phyloP scores from a whole-genome alignment of 2,113 vertebrate genomes.

The Gobiocypris rarus region DNA sequence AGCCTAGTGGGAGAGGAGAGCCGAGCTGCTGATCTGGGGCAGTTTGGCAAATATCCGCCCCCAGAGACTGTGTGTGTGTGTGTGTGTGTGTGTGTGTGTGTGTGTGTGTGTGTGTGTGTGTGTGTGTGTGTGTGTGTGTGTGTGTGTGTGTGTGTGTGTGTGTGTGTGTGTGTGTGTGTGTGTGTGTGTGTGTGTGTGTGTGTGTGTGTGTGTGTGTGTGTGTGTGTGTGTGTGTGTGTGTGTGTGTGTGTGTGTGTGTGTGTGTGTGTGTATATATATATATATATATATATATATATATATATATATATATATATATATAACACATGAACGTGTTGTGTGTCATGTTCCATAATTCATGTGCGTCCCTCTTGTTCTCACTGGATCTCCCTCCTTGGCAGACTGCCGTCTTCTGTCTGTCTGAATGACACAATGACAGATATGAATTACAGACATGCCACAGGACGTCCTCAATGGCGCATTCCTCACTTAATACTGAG shows the following conservation, averaged over 20 bases:
- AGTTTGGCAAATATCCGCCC: conserved; percentile 42
- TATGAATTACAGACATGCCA: conserved; percentile 22
- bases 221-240: too few relatives aligned
- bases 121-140: conserved; percentile 28
- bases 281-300: too few relatives aligned
- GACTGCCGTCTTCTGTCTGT: conserved; percentile 13
- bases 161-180: too few relatives aligned
- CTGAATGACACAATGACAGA: conserved; percentile 24
- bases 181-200: too few relatives aligned
- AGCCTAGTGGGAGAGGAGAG: conserved; percentile 25
- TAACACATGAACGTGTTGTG: conserved; percentile 52
- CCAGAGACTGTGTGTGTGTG: conserved; percentile 62
- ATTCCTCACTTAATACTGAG: neutral
- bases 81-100: conserved; percentile 30
- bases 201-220: too few relatives aligned
- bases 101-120: conserved; percentile 57
- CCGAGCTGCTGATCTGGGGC: conserved; percentile 41
- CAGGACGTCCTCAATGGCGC: conserved; percentile 1
- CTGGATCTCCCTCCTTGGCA: conserved; percentile 2
- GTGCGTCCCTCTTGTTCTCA: conserved; percentile 33
- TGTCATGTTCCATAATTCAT: conserved; percentile 60
- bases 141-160: too few relatives aligned
- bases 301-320: too few relatives aligned
- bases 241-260: too few relatives aligned
- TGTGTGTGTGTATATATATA: too few relatives aligned